Evolutionary conservation across 2,797 vertebrate genomes (phyloP).

Genomic region (Columba guinea): DNA sequence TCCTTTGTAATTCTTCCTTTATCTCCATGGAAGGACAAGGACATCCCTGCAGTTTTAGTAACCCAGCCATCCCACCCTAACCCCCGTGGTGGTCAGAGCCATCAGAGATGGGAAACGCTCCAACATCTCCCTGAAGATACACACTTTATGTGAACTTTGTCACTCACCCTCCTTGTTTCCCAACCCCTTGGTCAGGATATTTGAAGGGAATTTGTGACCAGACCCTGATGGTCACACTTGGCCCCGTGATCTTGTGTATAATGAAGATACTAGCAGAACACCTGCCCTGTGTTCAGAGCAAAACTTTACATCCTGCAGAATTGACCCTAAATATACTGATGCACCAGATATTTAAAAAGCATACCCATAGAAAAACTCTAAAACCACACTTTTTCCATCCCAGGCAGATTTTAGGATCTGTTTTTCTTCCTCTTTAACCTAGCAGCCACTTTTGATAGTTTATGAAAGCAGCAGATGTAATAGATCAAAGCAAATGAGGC

Average conservation of each 20-base stretch:
- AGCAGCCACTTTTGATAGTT: background rate
- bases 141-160: accelerated
- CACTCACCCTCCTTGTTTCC: background rate
- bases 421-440: background rate
- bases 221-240: accelerated
- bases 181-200: background rate
- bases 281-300: background rate
- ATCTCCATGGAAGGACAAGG: background rate
- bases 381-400: background rate
- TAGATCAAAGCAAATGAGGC: background rate
- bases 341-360: background rate
- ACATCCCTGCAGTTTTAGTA: background rate
- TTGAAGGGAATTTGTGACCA: background rate
- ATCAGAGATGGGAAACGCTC: accelerated
- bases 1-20: background rate
- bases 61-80: background rate
- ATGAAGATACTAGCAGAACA: background rate
- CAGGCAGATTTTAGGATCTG: background rate
- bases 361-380: background rate
- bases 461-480: background rate
- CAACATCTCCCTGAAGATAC: background rate
- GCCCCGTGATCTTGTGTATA: background rate
- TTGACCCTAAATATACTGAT: background rate
- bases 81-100: background rate
- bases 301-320: background rate